Base-by-base conservation (phyloP, 2,888 invertebrate genomes). In the Eustalomyia histrio region DNA sequence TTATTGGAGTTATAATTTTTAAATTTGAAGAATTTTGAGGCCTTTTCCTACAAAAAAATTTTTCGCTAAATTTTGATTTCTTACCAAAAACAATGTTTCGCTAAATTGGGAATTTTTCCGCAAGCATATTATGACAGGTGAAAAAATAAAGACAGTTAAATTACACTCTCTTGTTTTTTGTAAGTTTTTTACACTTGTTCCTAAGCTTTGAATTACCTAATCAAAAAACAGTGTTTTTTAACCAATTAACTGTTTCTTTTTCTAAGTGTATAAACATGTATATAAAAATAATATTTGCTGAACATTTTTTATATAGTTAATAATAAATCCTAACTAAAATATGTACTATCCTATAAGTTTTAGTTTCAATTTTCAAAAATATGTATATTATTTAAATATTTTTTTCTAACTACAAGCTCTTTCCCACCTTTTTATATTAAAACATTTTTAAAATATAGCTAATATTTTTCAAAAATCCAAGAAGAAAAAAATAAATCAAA, bases 371-470 rank as follows among this genome's bases (percentile, higher is more conserved):
- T 12, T 5, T 12, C 14, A 7, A 2, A 10, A 12, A 12, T 39
- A 39, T 12, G 1, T 39, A 12, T 3, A 47, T 1, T 47, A 14
- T 14, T 47, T 47, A 6, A 47, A 14, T 14, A n/a, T 14, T 47
- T 14, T 24, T 57, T 61, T 33, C 43, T 18, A 55, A 67, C 71
- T 43, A 63, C 18, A 50, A 72, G 43, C 29, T 61, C 29, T 53
- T 71, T 21, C 76, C 80, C 80, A 74, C 80, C 80, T 74, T 69
- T 80, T 74, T 69, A 73, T 76, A 68, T 43, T 61, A 33, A 69
- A 53, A 65, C 1, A 17, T 60, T 74, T 60, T 33, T 47, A 10
- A 74, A 64, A 57, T 58, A 43, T 57, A 73, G 52, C 29, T 39
- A 68, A 53, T 21, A 53, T n/a, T 29, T 24, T 67, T 39, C 17